phyloP scores from a whole-genome alignment of 2,797 vertebrate genomes.

The Melopsittacus undulatus region DNA sequence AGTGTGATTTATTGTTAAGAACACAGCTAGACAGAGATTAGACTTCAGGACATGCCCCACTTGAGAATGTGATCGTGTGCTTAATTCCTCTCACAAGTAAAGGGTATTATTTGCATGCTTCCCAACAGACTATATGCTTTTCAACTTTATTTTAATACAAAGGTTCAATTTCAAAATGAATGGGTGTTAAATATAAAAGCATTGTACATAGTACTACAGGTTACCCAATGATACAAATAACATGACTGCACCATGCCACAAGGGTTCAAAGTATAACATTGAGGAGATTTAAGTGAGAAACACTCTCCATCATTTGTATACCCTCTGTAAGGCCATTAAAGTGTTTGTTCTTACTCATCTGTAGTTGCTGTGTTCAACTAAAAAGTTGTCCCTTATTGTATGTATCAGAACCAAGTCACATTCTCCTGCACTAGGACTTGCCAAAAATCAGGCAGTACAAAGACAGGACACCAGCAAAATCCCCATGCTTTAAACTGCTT shows the following conservation, averaged over 20 bases:
- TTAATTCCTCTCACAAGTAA: constrained; percentile 17
- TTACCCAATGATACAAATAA: not conserved
- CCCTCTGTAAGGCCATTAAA: not conserved
- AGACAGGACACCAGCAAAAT: not conserved
- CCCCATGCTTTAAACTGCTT: not conserved
- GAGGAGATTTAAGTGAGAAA: not conserved
- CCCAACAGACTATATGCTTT: not conserved
- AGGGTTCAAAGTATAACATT: not conserved
- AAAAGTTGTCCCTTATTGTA: not conserved
- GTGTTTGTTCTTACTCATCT: not conserved
- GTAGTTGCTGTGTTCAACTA: not conserved
- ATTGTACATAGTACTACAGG: not conserved
- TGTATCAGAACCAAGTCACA: not conserved
- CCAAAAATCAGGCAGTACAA: not conserved
- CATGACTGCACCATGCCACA: not conserved
- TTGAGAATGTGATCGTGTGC: not conserved
- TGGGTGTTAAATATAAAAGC: not conserved
- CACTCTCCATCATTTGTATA: not conserved
- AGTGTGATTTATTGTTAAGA: not conserved
- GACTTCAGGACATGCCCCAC: not conserved
- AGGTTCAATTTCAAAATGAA: constrained; percentile 15
- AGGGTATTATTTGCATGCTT: constrained; percentile 32
- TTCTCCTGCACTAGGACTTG: not conserved
- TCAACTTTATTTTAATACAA: not conserved
- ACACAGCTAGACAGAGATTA: constrained; percentile 4